Base-by-base conservation (phyloP, 2,113 vertebrate species). In the Lagopus leucura region DNA sequence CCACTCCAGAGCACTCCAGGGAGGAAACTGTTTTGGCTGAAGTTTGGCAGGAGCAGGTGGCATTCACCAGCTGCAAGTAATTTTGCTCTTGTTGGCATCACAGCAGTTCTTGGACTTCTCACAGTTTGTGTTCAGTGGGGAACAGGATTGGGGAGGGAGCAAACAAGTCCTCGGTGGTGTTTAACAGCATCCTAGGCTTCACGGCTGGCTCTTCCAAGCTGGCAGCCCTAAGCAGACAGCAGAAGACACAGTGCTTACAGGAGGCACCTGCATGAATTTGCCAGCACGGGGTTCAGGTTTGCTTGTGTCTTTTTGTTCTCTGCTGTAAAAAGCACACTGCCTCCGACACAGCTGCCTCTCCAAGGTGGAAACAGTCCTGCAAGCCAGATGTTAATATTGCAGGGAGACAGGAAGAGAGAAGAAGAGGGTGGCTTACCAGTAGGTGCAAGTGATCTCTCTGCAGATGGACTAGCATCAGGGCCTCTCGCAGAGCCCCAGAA, bases 21-120 rank as follows among this genome's bases (percentile, higher is more conserved):
- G 96, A 97, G 96, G 94, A 93, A 94, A 93, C n/a, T 58, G 92
- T 42, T 96, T 95, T 96, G 96, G 97, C 96, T 97, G 92, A 63
- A 88, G 85, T 66, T 86, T 11, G 88, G 89, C 48, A 96, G 93
- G 93, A 96, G 96, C 97, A 97, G 97, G 97, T 98, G 97, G 97
- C 86, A 94, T 84, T 72, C 61, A 52, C 61, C 97, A 97, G 97
- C 97, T 97, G 97, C 76, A 94, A 95, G 97, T 94, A 66, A 96
- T 96, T 97, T 87, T 91, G 95, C 92, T 95, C 87, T 89, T 60
- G 48, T 82, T 96, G 97, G 95, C 97, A 96, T 7, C 19, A 7
- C 83, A 57, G 81, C 16, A 0, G 82, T 58, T 93, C 88, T 73
- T 95, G 95, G 95, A 96, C 92, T 83, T 88, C 20, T 75, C 72